Base-by-base conservation (phyloP, 1,140 invertebrate species). In the Maconellicoccus hirsutus region DNA sequence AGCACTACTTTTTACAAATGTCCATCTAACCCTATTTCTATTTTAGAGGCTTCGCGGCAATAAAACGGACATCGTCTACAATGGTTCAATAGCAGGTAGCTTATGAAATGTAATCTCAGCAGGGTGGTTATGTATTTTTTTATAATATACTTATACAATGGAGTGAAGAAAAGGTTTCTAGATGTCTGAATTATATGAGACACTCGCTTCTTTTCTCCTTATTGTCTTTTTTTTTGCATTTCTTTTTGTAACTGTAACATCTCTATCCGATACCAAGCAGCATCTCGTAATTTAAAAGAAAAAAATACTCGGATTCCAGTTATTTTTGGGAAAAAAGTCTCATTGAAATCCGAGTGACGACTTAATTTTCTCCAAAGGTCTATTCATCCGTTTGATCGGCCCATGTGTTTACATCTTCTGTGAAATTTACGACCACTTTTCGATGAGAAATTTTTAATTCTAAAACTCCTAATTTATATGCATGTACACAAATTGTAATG, bases 181-280 rank as follows among this genome's bases (percentile, higher is more conserved):
- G 10, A 52, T 52, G 42, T 52, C 42, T 52, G 42, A 52, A 52
- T 52, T 52, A 52, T n/a, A n/a, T n/a, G n/a, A 52, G 42, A 52
- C 42, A 52, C 42, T 4, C n/a, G 6, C n/a, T 19, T 52, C n/a
- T 52, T 52, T 19, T 52, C n/a, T 16, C n/a, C n/a, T 16, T 3
- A 6, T 33, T 33, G 29, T 33, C 29, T 33, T 33, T 16, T 52
- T 52, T 52, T 52, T 52, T 52, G 42, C 42, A 52, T 52, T 52
- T 52, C 42, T 52, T 52, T 52, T 6, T 52, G 42, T 52, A 52
- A 52, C 42, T 52, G 42, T 52, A 52, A 52, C 42, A 52, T 52
- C 42, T 52, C 42, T 52, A 52, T 52, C 42, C 12, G 29, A 16
- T 52, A 52, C 12, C 12, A 12, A 33, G 12, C 3, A 6, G 16